Conservation (phyloP, 2,113 vertebrate species). For the Hemiprocne comata region DNA sequence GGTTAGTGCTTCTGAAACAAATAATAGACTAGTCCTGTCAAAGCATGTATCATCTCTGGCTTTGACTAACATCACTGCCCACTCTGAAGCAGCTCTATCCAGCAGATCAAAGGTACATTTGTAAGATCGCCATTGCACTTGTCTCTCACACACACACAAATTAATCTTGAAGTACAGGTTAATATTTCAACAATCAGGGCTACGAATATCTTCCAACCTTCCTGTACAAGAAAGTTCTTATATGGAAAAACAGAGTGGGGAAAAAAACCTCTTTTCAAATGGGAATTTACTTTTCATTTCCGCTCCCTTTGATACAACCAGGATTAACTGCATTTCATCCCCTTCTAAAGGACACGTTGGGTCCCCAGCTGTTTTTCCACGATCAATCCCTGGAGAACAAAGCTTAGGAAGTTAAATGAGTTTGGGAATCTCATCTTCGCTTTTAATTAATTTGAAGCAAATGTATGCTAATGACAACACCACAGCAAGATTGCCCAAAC, state of each 20-base stretch:
- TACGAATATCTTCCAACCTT: slow-evolving; percentile 22
- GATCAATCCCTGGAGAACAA: slow-evolving; percentile 24
- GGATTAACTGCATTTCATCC: slow-evolving; percentile 42
- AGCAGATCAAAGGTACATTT: neutral
- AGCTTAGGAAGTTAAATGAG: slow-evolving; percentile 49
- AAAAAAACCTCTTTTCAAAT: neutral
- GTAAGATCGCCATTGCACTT: slow-evolving; percentile 25
- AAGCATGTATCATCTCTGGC: slow-evolving; percentile 16
- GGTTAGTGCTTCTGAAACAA: slow-evolving; percentile 51
- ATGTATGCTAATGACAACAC: neutral
- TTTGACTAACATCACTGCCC: neutral
- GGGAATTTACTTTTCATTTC: slow-evolving; percentile 37
- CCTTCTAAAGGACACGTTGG: slow-evolving; percentile 11
- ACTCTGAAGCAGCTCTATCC: neutral
- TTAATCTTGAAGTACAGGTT: neutral
- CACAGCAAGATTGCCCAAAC: slow-evolving; percentile 23
- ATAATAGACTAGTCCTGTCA: slow-evolving; percentile 52
- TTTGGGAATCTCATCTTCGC: slow-evolving; percentile 1
- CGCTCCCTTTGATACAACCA: slow-evolving; percentile 20
- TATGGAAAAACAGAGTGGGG: neutral
- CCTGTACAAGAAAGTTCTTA: neutral
- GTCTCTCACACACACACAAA: neutral
- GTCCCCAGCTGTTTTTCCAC: slow-evolving; percentile 6
- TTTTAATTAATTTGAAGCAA: slow-evolving; percentile 54
- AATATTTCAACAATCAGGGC: slow-evolving; percentile 46